Percentiles rank a stretch among this genome's conserved stretches.
Evolutionary conservation across 1,140 invertebrate genomes (phyloP).

Genomic region (Pachypeltis micranthus): DNA sequence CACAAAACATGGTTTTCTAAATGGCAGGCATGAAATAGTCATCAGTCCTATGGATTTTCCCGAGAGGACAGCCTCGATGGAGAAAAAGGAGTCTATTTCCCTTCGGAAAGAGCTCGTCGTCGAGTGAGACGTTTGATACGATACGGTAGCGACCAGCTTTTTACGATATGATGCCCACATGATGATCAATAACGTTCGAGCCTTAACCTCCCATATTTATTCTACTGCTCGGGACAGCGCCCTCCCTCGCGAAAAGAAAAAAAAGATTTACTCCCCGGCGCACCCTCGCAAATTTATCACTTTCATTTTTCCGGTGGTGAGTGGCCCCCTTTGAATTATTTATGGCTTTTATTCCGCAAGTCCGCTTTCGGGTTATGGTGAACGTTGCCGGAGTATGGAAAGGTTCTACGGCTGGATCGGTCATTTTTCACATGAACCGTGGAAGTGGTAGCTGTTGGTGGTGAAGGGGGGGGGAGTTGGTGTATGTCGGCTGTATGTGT

Average conservation of each 20-base stretch:
- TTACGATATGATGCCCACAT: no score
- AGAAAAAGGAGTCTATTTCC: no score
- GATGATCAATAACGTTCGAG: background rate
- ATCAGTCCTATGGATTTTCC: no score
- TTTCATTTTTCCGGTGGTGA: constrained; percentile 9
- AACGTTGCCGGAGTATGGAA: background rate
- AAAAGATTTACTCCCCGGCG: background rate
- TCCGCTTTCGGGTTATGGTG: constrained; percentile 6
- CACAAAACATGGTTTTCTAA: no score
- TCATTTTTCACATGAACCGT: constrained; percentile 9
- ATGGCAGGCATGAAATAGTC: no score
- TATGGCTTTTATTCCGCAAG: constrained; percentile 6
- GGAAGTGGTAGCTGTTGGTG: no score
- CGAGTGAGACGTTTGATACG: no score
- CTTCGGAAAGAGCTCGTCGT: no score
- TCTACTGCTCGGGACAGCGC: background rate
- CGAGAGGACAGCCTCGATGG: no score
- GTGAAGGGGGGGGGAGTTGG: background rate
- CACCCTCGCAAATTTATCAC: constrained; percentile 1
- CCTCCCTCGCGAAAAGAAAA: background rate
- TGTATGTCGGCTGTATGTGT: constrained; percentile 6
- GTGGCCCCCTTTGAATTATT: constrained; percentile 6
- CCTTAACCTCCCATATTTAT: background rate
- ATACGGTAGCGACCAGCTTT: no score
- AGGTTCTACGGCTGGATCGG: background rate